Conservation (phyloP, 2,888 invertebrate genomes). For the Kuschelorhynchus macadamiae region DNA sequence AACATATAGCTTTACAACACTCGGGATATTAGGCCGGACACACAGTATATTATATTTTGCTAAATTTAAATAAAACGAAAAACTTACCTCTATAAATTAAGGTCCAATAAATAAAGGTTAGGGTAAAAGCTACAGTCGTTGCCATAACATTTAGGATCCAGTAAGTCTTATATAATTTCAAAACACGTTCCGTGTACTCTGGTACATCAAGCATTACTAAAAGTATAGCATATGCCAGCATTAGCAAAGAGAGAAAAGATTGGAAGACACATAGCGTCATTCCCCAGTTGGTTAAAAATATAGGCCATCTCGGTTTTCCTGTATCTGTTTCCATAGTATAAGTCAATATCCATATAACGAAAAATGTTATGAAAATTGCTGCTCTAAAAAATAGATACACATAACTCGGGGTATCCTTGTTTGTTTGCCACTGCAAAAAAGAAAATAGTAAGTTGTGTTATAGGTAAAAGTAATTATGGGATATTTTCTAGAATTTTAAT, state of each 20-base stretch:
- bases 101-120: conserved; percentile 84
- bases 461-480: no score
- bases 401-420: conserved; percentile 67
- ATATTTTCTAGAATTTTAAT: no score
- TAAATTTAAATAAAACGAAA: no score
- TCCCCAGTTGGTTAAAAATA: conserved; percentile 84
- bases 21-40: no score
- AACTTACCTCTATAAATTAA: conserved; percentile 78
- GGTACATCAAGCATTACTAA: conserved; percentile 42
- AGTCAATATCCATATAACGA: conserved; percentile 61
- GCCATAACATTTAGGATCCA: conserved; percentile 81
- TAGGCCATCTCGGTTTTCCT: conserved; percentile 75
- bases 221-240: conserved; percentile 54
- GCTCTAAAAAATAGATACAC: conserved; percentile 72
- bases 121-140: conserved; percentile 79
- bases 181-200: conserved; percentile 45
- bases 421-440: conserved; percentile 74
- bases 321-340: conserved; percentile 65
- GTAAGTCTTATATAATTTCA: conserved; percentile 69
- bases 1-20: no score
- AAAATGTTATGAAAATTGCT: conserved; percentile 71
- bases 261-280: conserved; percentile 74
- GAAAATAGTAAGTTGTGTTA: no score
- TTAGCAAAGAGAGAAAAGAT: conserved; percentile 69
- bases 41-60: no score